phyloP scores from a whole-genome alignment of 2,797 vertebrate genomes.

The Corythornis leucogaster region DNA sequence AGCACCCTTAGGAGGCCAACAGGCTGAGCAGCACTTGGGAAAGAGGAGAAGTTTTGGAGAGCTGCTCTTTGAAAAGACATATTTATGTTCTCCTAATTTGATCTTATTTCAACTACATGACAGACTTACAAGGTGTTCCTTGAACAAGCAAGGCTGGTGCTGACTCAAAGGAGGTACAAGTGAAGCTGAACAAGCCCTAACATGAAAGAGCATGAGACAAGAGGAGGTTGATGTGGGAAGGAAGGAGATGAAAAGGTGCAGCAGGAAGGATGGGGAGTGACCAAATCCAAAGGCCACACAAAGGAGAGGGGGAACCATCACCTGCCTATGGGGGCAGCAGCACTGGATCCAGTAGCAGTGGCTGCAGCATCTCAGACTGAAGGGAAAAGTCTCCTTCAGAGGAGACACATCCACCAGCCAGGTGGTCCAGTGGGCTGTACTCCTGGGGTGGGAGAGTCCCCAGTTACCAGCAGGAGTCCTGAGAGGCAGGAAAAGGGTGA shows the following conservation, averaged over 20 bases:
- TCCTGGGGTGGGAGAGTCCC: background rate
- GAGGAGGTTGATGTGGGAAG: background rate
- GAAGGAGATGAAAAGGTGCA: background rate
- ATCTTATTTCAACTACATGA: background rate
- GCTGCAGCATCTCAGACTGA: background rate
- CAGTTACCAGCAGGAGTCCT: fast-evolving
- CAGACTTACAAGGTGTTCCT: slow-evolving; percentile 11
- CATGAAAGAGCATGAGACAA: background rate
- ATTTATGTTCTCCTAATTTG: background rate
- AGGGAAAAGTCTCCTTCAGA: background rate
- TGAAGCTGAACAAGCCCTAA: background rate
- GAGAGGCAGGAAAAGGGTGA: background rate
- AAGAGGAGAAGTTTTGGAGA: background rate
- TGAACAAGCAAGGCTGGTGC: slow-evolving; percentile 2
- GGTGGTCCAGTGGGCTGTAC: background rate
- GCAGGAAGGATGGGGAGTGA: background rate
- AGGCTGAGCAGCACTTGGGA: background rate
- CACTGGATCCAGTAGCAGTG: fast-evolving
- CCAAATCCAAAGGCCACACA: background rate
- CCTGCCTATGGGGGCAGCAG: fast-evolving
- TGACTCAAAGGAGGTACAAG: slow-evolving; percentile 3
- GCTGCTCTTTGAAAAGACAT: background rate
- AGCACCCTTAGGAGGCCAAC: background rate
- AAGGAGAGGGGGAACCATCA: background rate
- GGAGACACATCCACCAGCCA: background rate